Evolutionary conservation across 2,888 invertebrate species (phyloP).

Genomic region (Entomobrya proxima): DNA sequence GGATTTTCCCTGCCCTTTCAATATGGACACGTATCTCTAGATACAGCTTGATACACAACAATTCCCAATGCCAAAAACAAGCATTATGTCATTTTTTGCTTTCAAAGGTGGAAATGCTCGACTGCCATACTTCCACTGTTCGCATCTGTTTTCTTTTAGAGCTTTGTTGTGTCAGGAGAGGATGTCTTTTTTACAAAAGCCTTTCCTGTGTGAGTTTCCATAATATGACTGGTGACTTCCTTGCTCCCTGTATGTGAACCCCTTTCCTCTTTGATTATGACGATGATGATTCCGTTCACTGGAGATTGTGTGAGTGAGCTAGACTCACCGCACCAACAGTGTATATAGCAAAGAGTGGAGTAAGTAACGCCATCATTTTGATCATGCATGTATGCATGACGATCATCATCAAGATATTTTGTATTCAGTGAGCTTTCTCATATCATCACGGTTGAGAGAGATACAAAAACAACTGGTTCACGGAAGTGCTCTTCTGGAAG

Average conservation of each 20-base stretch:
- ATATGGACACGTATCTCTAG: not conserved
- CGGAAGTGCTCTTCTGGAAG: slow-evolving; percentile 25
- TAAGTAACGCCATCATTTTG: not conserved
- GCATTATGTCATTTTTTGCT: not conserved
- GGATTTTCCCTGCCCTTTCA: not conserved
- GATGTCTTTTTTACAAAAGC: not conserved
- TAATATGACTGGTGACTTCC: not conserved
- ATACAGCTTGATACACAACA: not conserved
- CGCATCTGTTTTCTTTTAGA: slow-evolving; percentile 4
- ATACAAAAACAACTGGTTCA: slow-evolving; percentile 36
- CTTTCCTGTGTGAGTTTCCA: not conserved
- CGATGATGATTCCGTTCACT: too few species aligned
- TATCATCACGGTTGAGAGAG: slow-evolving; percentile 12
- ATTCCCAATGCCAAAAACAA: not conserved
- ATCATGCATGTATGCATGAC: slow-evolving; percentile 30
- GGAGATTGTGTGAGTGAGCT: too few species aligned
- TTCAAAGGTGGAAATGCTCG: not conserved
- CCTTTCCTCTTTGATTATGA: not conserved
- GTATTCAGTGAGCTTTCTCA: slow-evolving; percentile 29
- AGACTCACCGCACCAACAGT: too few species aligned
- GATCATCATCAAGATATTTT: slow-evolving; percentile 24
- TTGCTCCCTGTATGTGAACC: too few species aligned
- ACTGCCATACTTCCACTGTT: not conserved
- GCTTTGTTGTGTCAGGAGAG: not conserved
- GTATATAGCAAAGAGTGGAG: too few species aligned